Base-by-base conservation (phyloP, 1,140 invertebrate species). In the Pectinophora gossypiella region DNA sequence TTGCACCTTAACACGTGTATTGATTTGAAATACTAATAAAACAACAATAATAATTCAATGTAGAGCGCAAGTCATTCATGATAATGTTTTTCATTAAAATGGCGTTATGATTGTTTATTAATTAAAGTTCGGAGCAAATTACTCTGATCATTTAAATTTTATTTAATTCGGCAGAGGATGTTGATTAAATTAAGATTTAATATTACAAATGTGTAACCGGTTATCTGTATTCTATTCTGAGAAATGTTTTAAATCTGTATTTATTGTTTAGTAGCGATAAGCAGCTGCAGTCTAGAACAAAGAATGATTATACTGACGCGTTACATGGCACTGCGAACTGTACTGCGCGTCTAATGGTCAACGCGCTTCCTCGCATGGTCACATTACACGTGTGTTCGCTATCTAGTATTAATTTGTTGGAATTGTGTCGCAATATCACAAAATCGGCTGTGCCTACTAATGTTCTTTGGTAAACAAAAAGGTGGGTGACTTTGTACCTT, bases 191-290 rank as follows among this genome's bases (percentile, higher is more conserved):
- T 16, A 16, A 40, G 36, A 40, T 40, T 40, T 40, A 40, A 40
- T 40, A 18, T 40, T 18, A 15, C 36, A 32, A 9, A n/a, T 32
- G n/a, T n/a, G n/a, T n/a, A n/a, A 32, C 2, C 27, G 27, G n/a
- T 32, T 32, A 32, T 45, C 68, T 70, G 79, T 79, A 83, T 85
- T 83, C 77, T 75, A 48, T 66, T 61, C 64, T 56, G 60, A 63
- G 76, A 74, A 80, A 51, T 72, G 67, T 81, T 79, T 83, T 75
- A 76, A 81, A 81, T 78, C 64, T 57, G 54, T 72, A 74, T 82
- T 80, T 80, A 76, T 83, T 79, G 69, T 76, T 76, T 51, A 55
- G 50, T 50, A 38, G 59, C 72, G 82, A 85, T 85, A 84, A 81
- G 49, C 69, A 43, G 52, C 68, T 82, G 82, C 82, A 62, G 59